Conservation (phyloP, 1,140 invertebrate genomes). For the Papilio polyxenes region DNA sequence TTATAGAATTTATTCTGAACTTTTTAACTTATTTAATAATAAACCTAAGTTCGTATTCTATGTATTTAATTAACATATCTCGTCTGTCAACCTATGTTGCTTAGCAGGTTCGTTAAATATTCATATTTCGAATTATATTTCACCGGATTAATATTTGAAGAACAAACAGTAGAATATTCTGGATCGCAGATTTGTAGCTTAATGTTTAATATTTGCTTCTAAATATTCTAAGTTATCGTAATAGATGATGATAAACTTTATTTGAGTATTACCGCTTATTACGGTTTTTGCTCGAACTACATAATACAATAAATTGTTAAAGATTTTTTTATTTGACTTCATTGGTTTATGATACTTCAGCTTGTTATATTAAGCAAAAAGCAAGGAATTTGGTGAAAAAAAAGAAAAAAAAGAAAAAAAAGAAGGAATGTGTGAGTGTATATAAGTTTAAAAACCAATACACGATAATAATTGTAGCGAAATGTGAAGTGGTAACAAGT, state of each 20-base stretch:
- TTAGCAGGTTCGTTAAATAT: slow-evolving; percentile 23
- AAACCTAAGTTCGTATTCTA: background rate
- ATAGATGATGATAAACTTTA: background rate
- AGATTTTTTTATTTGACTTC: no score
- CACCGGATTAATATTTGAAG: slow-evolving; percentile 4
- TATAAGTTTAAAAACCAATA: background rate
- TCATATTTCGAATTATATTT: slow-evolving; percentile 21
- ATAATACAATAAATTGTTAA: background rate
- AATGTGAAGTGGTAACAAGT: background rate
- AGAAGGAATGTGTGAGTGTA: background rate
- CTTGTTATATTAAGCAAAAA: background rate
- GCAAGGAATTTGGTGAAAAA: no score
- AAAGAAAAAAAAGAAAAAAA: no score
- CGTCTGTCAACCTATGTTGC: background rate
- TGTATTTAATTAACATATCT: slow-evolving; percentile 3
- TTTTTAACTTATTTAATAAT: background rate
- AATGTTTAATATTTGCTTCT: background rate
- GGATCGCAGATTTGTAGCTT: background rate
- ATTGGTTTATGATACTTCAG: no score
- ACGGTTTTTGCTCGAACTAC: background rate
- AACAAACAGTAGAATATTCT: slow-evolving; percentile 16
- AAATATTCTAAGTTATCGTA: background rate
- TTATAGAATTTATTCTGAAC: background rate
- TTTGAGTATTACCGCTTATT: background rate
- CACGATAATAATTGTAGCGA: background rate